phyloP scores from a whole-genome alignment of 1,140 invertebrate genomes.

The Diplogasteroides magnus region DNA sequence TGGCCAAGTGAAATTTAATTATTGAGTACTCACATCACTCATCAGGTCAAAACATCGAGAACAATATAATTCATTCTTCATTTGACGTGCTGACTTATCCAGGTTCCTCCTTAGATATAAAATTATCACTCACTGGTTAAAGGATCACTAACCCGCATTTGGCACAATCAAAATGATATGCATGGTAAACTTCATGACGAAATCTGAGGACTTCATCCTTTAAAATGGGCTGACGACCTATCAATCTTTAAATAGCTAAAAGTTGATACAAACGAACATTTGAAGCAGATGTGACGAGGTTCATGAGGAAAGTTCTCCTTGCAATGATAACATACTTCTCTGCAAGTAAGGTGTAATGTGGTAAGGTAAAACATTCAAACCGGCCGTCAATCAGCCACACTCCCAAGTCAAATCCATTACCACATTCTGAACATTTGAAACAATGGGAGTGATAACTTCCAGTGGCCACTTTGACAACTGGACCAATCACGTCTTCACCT shows the following conservation, averaged over 20 bases:
- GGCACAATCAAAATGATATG: slow-evolving; percentile 24
- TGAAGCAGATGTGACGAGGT: slow-evolving; percentile 10
- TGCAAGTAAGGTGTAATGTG: neutral
- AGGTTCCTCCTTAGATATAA: neutral
- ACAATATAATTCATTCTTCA: slow-evolving; percentile 13
- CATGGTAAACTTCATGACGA: slow-evolving; percentile 20
- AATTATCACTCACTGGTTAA: neutral
- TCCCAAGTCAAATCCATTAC: neutral
- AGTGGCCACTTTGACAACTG: slow-evolving; percentile 9
- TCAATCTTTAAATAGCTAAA: too few species aligned
- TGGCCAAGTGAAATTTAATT: neutral
- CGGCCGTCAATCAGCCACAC: slow-evolving; percentile 6
- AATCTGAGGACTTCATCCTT: slow-evolving; percentile 16
- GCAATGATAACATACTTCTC: slow-evolving; percentile 10
- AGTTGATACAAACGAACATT: slow-evolving; percentile 12
- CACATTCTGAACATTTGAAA: slow-evolving; percentile 18
- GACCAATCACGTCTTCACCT: slow-evolving; percentile 19
- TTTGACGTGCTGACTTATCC: slow-evolving; percentile 3
- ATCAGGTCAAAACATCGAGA: slow-evolving; percentile 15
- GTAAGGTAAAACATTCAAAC: neutral
- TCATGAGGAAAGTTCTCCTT: slow-evolving; percentile 19
- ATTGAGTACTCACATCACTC: slow-evolving; percentile 10
- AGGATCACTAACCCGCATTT: slow-evolving; percentile 10
- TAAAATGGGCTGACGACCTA: slow-evolving; percentile 8
- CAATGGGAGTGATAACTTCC: slow-evolving; percentile 10